Evolutionary conservation across 2,888 invertebrate genomes (phyloP).

Genomic region (Subacronicta megacephala): DNA sequence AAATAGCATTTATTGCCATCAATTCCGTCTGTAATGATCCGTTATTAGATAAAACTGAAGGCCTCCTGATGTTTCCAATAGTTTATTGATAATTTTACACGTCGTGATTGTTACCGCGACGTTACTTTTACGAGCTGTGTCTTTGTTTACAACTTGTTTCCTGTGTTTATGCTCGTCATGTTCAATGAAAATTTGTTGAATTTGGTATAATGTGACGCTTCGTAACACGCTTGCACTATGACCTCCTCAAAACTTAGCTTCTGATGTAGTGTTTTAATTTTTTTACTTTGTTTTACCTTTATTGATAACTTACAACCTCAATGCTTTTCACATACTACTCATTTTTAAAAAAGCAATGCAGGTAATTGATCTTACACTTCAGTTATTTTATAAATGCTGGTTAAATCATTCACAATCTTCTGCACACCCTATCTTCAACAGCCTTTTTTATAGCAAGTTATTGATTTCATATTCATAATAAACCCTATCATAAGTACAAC

Average conservation of each 20-base stretch:
- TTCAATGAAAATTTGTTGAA: constrained; percentile 71
- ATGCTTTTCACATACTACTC: too few relatives aligned
- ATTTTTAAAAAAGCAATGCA: too few relatives aligned
- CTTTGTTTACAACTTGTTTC: constrained; percentile 87
- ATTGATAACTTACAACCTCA: constrained; percentile 7
- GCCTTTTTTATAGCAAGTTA: constrained; percentile 56
- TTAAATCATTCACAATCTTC: constrained; percentile 12
- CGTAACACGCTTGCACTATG: constrained; percentile 29
- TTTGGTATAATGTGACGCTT: constrained; percentile 52
- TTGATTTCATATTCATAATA: constrained; percentile 78
- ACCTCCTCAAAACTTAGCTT: constrained; percentile 19
- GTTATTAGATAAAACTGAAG: constrained; percentile 59
- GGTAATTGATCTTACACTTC: too few relatives aligned
- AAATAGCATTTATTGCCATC: constrained; percentile 70
- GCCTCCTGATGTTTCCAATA: constrained; percentile 58
- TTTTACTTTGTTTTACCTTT: neutral
- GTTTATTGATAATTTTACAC: constrained; percentile 62
- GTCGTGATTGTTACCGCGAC: constrained; percentile 59
- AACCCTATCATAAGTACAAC: constrained; percentile 76
- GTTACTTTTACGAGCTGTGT: constrained; percentile 72
- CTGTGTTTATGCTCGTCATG: constrained; percentile 79
- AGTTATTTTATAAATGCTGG: too few relatives aligned
- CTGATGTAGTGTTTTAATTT: neutral
- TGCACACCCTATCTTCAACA: constrained; percentile 7
- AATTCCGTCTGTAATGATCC: constrained; percentile 62